Evolutionary conservation across 2,113 vertebrate species (phyloP).

Genomic region (Myrmecobius fasciatus): DNA sequence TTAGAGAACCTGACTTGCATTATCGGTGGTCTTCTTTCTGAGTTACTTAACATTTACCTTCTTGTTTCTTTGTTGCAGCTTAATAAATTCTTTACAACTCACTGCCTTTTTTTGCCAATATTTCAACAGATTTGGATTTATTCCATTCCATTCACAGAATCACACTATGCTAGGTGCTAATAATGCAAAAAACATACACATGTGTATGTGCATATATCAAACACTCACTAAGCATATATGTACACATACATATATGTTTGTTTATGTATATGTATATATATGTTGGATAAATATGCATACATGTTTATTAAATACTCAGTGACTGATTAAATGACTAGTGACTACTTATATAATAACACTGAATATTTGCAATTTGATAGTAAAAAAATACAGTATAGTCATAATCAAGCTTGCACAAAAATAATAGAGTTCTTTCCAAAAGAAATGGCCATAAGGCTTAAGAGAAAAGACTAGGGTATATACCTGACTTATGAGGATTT

Average conservation of each 20-base stretch:
- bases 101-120: neutral
- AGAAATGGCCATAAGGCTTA: neutral
- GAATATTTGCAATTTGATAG: neutral
- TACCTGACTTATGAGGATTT: neutral
- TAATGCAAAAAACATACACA: neutral
- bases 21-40: neutral
- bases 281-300: neutral
- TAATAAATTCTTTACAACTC: neutral
- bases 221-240: too few species aligned
- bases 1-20: neutral
- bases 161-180: neutral
- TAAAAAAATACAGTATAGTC: neutral
- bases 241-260: too few species aligned
- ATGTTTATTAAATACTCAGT: neutral
- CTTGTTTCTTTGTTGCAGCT: neutral
- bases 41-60: neutral
- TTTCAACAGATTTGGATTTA: neutral
- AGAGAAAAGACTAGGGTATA: neutral
- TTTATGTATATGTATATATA: neutral
- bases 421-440: neutral
- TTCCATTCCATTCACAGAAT: neutral
- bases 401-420: neutral
- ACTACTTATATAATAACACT: neutral
- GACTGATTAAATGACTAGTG: neutral
- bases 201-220: too few species aligned